A percentile compares a stretch with the other conserved stretches of the same genome.
These are phyloP conservation scores for Todiramphus saurophagus DNA, from an alignment of 2,113 vertebrate species.

Conservation along the genomic window DNA sequence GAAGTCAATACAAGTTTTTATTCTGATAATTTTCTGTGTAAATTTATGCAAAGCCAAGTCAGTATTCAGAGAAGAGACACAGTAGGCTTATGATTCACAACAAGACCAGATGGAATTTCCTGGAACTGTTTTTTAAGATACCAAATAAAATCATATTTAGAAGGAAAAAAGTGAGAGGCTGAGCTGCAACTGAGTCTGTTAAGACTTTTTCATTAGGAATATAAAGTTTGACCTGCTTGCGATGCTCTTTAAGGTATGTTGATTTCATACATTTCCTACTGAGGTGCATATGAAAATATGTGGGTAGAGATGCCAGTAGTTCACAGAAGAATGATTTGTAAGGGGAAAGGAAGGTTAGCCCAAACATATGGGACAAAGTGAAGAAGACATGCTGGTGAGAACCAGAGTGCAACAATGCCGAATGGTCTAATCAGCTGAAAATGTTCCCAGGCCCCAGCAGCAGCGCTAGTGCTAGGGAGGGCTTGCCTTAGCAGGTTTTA, in stretches of 20 bases:
- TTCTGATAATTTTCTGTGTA: background rate
- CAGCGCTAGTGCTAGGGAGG: background rate
- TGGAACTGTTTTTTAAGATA: slow-evolving; percentile 9
- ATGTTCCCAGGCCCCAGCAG: background rate
- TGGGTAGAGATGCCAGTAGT: background rate
- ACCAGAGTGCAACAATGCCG: background rate
- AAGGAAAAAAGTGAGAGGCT: background rate
- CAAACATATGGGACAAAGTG: background rate
- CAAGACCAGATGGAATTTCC: slow-evolving; percentile 13
- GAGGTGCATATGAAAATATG: background rate
- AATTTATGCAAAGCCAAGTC: background rate
- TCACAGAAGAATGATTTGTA: background rate
- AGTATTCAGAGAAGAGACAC: background rate
- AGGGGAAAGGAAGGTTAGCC: slow-evolving; percentile 27
- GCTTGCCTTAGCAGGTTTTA: background rate
- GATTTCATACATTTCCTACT: slow-evolving; percentile 5
- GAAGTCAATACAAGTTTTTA: background rate
- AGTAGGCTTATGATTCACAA: slow-evolving; percentile 26
- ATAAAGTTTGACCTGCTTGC: background rate
- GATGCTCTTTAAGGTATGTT: background rate
- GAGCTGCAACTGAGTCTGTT: background rate
- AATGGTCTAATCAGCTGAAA: slow-evolving; percentile 1
- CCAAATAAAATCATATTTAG: background rate
- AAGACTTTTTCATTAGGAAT: background rate
- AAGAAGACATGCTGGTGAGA: slow-evolving; percentile 14